A percentile compares a stretch with the other conserved stretches of the same genome.
These are phyloP conservation scores for Hippolais icterina DNA, from an alignment of 2,113 vertebrate species.

Conservation along the genomic window DNA sequence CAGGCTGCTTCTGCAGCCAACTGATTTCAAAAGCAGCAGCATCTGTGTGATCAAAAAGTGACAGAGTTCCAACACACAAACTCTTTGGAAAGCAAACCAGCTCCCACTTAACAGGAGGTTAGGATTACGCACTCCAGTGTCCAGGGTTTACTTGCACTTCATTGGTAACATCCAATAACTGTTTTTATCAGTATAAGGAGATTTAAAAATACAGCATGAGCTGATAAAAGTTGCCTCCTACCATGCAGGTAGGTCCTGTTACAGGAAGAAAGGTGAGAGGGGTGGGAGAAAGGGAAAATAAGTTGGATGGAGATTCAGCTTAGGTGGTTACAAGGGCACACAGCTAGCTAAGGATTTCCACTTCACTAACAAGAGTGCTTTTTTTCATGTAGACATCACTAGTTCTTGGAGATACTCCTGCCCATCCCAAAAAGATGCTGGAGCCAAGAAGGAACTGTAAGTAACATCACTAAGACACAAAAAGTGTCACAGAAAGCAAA, in stretches of 20 bases:
- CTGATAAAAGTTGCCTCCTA: not conserved
- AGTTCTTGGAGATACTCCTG: not conserved
- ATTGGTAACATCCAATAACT: not conserved
- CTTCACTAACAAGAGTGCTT: not conserved
- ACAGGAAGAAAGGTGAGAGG: not conserved
- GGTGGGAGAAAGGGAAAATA: not conserved
- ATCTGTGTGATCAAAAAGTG: not conserved
- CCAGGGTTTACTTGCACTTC: not conserved
- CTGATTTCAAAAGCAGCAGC: slow-evolving; percentile 19
- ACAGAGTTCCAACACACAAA: not conserved
- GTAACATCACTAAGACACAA: not conserved
- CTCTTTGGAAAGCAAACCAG: not conserved
- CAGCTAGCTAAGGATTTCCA: not conserved
- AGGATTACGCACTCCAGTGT: not conserved
- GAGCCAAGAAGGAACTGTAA: not conserved
- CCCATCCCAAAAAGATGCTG: not conserved
- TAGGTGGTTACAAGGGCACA: not conserved
- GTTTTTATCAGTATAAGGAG: not conserved
- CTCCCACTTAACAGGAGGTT: not conserved
- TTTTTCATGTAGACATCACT: not conserved
- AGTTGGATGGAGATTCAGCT: not conserved
- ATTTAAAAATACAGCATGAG: not conserved
- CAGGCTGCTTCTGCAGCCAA: slow-evolving; percentile 19
- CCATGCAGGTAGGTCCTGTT: not conserved
- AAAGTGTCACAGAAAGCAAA: not conserved